Evolutionary conservation across 2,113 vertebrate genomes (phyloP).

Genomic region (Abramis brama): DNA sequence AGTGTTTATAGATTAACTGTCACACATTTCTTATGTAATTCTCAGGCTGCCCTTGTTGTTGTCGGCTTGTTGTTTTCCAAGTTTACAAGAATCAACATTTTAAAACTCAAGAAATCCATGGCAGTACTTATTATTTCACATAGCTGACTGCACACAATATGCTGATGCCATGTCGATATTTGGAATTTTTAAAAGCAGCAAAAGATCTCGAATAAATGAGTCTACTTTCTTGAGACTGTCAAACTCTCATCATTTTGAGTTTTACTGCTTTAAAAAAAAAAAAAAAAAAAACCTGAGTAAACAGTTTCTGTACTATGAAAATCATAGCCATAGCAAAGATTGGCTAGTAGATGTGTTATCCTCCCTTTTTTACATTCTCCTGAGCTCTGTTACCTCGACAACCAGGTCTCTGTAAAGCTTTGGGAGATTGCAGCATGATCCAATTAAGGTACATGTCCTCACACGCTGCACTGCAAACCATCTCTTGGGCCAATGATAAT

Average conservation of each 20-base stretch:
- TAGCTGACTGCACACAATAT: background rate
- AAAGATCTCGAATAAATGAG: constrained; percentile 16
- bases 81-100: background rate
- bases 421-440: constrained; percentile 55
- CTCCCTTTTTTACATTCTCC: constrained; percentile 42
- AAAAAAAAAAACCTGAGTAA: background rate
- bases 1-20: constrained; percentile 22
- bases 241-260: constrained; percentile 3
- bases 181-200: constrained; percentile 1
- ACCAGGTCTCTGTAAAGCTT: constrained; percentile 44
- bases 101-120: constrained; percentile 1
- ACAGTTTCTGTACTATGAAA: constrained; percentile 11
- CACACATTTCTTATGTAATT: constrained; percentile 8
- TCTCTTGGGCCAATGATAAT: constrained; percentile 56
- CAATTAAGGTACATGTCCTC: constrained; percentile 59
- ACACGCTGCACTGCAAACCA: constrained; percentile 49
- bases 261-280: constrained; percentile 1
- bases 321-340: constrained; percentile 13
- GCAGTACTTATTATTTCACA: background rate
- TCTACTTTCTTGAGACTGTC: background rate
- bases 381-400: constrained; percentile 52
- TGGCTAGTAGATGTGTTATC: constrained; percentile 34
- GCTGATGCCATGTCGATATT: background rate
- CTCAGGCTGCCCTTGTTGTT: background rate
- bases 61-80: background rate